Conservation (phyloP, 2,113 vertebrate genomes). For the Pan paniscus region DNA sequence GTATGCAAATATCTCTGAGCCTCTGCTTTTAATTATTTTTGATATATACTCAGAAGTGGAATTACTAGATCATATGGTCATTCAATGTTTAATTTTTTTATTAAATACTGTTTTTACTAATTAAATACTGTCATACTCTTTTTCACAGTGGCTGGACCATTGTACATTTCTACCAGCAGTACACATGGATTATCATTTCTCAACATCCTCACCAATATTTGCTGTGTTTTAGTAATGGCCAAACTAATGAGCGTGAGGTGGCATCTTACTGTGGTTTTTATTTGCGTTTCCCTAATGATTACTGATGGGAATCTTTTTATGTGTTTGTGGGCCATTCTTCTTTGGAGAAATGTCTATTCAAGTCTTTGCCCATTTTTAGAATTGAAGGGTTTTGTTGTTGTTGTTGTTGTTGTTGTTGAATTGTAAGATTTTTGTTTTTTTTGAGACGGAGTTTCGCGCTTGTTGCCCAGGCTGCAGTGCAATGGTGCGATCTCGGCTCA, state of each 20-base stretch:
- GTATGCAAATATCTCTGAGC: not conserved
- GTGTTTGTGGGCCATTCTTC: not conserved
- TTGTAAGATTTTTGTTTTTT: not conserved
- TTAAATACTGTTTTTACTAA: not conserved
- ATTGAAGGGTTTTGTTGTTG: not conserved
- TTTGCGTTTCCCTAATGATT: not conserved
- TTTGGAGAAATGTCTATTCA: slow-evolving; percentile 4
- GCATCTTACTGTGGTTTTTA: not conserved
- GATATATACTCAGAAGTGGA: not conserved
- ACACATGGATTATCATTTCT: not conserved
- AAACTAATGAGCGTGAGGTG: not conserved
- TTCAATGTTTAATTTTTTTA: not conserved
- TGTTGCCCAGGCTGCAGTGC: too few relatives aligned
- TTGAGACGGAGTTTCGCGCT: too few relatives aligned
- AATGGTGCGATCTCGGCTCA: too few relatives aligned
- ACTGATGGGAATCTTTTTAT: not conserved
- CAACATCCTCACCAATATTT: not conserved
- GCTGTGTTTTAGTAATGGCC: not conserved
- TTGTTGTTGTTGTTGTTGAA: too few relatives aligned
- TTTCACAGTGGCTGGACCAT: not conserved
- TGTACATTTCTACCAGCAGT: not conserved
- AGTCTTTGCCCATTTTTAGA: not conserved
- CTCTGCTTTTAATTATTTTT: not conserved
- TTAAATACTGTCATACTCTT: not conserved
- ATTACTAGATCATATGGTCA: not conserved